Evolutionary conservation across 2,113 vertebrate species (phyloP).

Genomic region (Sturnus vulgaris): DNA sequence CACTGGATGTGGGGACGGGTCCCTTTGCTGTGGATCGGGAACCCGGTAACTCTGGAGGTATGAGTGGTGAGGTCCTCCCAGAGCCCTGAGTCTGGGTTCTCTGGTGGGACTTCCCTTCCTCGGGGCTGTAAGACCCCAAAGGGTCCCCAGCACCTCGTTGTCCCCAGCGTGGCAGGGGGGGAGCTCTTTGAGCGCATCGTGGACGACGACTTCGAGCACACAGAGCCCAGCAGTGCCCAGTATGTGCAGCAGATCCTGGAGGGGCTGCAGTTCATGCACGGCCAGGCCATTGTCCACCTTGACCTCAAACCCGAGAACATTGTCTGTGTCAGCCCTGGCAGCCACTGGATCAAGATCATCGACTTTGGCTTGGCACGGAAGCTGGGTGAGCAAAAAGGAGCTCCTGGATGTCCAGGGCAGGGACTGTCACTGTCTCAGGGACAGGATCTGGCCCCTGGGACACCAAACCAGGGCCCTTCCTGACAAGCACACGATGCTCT

Average conservation of each 20-base stretch:
- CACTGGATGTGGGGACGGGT: not conserved
- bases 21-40: not conserved
- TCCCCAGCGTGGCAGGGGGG: conserved; percentile 80
- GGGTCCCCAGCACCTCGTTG: not conserved
- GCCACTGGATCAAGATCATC: conserved; percentile 81
- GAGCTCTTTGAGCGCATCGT: conserved; percentile 86
- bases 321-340: conserved; percentile 74
- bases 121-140: rapidly evolving
- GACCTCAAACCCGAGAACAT: conserved; percentile 91
- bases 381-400: conserved; percentile 71
- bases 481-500: not conserved
- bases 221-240: conserved; percentile 79
- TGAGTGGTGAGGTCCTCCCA: not conserved
- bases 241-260: conserved; percentile 87
- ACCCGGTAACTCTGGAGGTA: not conserved
- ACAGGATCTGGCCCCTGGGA: not conserved
- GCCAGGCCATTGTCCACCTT: conserved; percentile 78
- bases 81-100: not conserved
- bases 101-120: not conserved
- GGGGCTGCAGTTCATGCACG: conserved; percentile 82
- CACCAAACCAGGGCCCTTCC: not conserved
- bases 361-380: conserved; percentile 84
- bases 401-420: not conserved
- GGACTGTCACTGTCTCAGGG: not conserved
- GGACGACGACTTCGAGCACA: conserved; percentile 84